Evolutionary conservation across 2,113 vertebrate genomes (phyloP), one percentile per base, ranked within the genome.

Genomic region (Arizona elegans): DNA sequence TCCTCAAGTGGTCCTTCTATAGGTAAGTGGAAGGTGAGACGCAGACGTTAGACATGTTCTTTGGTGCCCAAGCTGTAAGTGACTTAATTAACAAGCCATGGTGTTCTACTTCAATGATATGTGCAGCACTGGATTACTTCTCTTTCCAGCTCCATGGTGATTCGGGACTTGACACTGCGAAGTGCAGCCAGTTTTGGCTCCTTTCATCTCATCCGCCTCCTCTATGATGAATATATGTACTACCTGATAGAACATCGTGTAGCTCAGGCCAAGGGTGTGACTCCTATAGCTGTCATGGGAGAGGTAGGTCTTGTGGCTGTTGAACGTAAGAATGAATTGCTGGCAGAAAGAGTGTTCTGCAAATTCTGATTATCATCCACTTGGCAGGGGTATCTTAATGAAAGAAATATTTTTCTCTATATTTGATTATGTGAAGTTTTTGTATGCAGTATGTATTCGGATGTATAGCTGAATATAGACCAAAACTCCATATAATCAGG

Each of bases 1-100:
- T 99, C 93, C 98, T 99, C 95, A 99, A 99, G 97, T 99, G 99
- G 99, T 99, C 98, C 93, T 99, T 99, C 96, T 99, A 99, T 94
- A 99, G 99, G 99, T 99, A 90, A 93, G 59, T 13, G 3, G 8
- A 65, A 88, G n/a, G 23, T 38, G 47, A n/a, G 59, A 89, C 5
- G n/a, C 17, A 9, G 59, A 47, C 21, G 3, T 88, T 47, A 26
- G 38, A 55, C 54, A 33, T 85, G 38, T 9, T n/a, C n/a, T 54
- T 13, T 43, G 17, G 53, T 10, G 3, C 9, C 3, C 26, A 9
- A 29, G 2, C 58, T 70, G 33, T 43, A 91, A 24, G 19, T 29
- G 29, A 50, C 11, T n/a, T 33, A 13, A 24, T 24, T 65, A 47
- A 38, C 2, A 17, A 58, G 21, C 91, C 38, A 26, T 59, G 7